These are phyloP conservation scores for Pteruthius melanotis DNA, from an alignment of 2,113 vertebrate genomes.

Conservation along the genomic window DNA sequence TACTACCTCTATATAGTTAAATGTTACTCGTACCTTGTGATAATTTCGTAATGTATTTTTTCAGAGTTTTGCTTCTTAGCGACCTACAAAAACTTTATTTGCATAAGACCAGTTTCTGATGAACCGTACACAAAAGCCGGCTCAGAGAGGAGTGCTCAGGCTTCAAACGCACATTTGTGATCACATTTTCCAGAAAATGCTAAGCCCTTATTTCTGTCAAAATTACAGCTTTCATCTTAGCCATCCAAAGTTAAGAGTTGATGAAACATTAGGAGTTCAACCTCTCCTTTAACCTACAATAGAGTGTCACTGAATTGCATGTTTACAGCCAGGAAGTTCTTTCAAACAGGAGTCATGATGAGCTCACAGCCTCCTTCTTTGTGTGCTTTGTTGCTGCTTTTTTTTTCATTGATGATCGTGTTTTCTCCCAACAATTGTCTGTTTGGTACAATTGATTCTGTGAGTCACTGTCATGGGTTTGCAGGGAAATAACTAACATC, in stretches of 20 bases:
- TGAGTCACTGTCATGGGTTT: constrained; percentile 58
- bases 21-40: neutral
- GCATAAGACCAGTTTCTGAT: neutral
- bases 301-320: neutral
- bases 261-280: neutral
- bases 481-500: neutral
- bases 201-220: neutral
- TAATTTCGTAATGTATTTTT: neutral
- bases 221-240: neutral
- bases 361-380: constrained; percentile 44
- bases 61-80: neutral
- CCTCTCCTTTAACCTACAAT: neutral
- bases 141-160: neutral
- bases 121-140: neutral
- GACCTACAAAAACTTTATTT: neutral
- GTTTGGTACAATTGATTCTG: constrained; percentile 36
- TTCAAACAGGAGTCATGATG: neutral
- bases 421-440: constrained; percentile 39
- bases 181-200: neutral
- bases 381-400: constrained; percentile 47
- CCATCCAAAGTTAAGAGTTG: neutral
- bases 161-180: neutral
- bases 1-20: neutral
- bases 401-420: constrained; percentile 33
- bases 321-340: constrained; percentile 40